These are phyloP conservation scores for Meliscaeva auricollis DNA, from an alignment of 2,888 invertebrate species.

Conservation along the genomic window DNA sequence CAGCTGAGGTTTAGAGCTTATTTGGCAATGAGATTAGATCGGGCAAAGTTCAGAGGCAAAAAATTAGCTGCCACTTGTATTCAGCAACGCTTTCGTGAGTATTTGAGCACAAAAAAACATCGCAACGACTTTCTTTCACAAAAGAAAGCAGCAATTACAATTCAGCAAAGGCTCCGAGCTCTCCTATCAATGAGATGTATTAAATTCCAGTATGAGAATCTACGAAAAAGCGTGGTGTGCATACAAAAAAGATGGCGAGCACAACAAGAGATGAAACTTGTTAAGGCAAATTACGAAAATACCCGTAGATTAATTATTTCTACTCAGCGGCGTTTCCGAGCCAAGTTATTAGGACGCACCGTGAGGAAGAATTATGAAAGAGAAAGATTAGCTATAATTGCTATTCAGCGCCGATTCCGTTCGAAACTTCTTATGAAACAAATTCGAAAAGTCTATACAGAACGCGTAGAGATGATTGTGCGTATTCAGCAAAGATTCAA, in stretches of 20 bases:
- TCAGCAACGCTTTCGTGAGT: constrained; percentile 82
- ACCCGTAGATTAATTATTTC: constrained; percentile 70
- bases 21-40: constrained; percentile 80
- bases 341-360: constrained; percentile 77
- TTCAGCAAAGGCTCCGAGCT: constrained; percentile 79
- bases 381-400: constrained; percentile 77
- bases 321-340: constrained; percentile 81
- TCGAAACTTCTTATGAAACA: constrained; percentile 77
- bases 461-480: constrained; percentile 78
- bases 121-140: constrained; percentile 60
- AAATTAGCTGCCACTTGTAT: constrained; percentile 80
- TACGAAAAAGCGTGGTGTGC: constrained; percentile 77
- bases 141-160: constrained; percentile 58
- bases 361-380: constrained; percentile 76
- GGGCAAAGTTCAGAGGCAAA: constrained; percentile 80
- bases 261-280: constrained; percentile 61
- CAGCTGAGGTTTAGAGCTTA: constrained; percentile 79
- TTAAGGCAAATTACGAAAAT: constrained; percentile 77
- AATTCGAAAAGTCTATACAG: constrained; percentile 76
- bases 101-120: constrained; percentile 76
- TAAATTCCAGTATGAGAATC: constrained; percentile 77
- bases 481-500: constrained; percentile 81
- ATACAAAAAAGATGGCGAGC: constrained; percentile 85
- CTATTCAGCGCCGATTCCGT: constrained; percentile 79
- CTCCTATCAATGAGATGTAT: constrained; percentile 74